A percentile compares a stretch with the other conserved stretches of the same genome.
phyloP scores from a whole-genome alignment of 2,113 vertebrate genomes.

The Psittacara wagleri region DNA sequence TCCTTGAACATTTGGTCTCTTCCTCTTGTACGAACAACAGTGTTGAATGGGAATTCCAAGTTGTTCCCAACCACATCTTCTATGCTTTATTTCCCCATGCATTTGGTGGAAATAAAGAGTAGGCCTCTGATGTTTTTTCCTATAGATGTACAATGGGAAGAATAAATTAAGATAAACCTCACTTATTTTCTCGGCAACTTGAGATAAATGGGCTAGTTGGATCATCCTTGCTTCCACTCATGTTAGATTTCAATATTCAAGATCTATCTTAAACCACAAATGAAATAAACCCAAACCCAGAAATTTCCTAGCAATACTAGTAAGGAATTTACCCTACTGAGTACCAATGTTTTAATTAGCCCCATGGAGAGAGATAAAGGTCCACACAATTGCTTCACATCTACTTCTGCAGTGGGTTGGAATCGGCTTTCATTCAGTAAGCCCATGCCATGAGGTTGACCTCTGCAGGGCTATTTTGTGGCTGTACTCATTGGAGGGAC shows the following conservation, averaged over 20 bases:
- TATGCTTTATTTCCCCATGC: rapidly evolving
- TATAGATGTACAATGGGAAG: not conserved
- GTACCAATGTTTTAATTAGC: not conserved
- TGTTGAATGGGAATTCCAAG: not conserved
- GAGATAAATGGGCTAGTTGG: not conserved
- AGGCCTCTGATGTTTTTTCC: not conserved
- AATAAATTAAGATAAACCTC: not conserved
- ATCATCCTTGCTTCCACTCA: not conserved
- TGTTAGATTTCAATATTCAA: not conserved
- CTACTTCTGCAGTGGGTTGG: not conserved
- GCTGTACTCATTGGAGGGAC: not conserved
- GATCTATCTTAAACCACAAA: not conserved
- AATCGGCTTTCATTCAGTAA: not conserved
- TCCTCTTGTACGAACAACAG: not conserved
- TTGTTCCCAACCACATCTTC: not conserved
- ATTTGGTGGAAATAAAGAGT: not conserved
- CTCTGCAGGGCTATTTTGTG: not conserved
- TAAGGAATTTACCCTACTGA: not conserved
- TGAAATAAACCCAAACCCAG: not conserved
- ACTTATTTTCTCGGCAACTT: not conserved
- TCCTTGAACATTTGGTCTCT: not conserved
- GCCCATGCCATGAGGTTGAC: not conserved
- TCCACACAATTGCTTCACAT: not conserved
- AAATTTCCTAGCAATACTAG: not conserved
- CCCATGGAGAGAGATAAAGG: not conserved